Base-by-base conservation (phyloP, 2,113 vertebrate genomes). In the Ivindomyrus marchei region DNA sequence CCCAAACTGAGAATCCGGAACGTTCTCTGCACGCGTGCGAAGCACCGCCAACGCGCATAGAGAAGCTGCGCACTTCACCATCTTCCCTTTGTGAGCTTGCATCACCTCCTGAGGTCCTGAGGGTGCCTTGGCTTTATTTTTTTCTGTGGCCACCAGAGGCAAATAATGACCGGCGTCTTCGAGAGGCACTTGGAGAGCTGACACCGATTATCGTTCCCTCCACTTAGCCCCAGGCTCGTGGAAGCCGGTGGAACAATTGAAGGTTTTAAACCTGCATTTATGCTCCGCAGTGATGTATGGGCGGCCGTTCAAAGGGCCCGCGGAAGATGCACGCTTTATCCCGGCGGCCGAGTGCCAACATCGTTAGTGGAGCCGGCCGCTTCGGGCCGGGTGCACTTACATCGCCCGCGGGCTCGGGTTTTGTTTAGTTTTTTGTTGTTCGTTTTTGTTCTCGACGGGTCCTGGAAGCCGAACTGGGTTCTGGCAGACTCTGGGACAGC, bases 151-250 rank as follows among this genome's bases (percentile, higher is more conserved):
- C 27, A 13, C 39, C 83, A 6, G 21, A 15, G 15, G 21, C 45
- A 36, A 24, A 58, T 39, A 85, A 83, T 31, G 80, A 21, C 80
- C 42, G 52, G 3, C 46, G 1, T 83, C 66, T 80, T 47, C 17
- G 46, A 89, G 88, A 77, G 70, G 88, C 88, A 50, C 47, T 80
- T 80, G 47, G 88, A 52, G 47, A 53, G 47, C 27, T 80, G 88
- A 89, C 74, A 58, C 49, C 46, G 42, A 84, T 84, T 56, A 39
- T 46, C 74, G 56, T 89, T 89, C 74, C 58, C 21, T 77, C 85
- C 74, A 56, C 50, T 89, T 36, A 56, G 50, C 89, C 50, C 49
- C 39, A 53, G 46, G 70, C 39, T 36, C 50, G 27, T 74, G 47
- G 49, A 21, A 13, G 49, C 85, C 85, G 21, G 19, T 42, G 39